Conservation (phyloP, 2,888 invertebrate genomes). For the Frankliniella intonsa region DNA sequence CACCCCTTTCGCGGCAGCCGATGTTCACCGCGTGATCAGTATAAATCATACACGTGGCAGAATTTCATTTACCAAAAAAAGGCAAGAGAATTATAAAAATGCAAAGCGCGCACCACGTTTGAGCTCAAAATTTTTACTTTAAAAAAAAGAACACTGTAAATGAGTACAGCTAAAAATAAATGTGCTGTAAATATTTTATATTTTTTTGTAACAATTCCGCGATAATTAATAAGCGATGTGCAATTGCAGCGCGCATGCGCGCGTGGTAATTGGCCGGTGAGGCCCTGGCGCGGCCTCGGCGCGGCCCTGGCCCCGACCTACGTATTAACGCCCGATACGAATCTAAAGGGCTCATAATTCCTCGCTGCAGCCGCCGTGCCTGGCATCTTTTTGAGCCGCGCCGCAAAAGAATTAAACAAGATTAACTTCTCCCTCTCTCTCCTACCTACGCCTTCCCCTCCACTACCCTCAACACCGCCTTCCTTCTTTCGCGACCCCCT, state of each 20-base stretch:
- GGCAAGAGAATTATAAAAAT: too few species aligned
- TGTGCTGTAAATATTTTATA: too few species aligned
- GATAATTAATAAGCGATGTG: constrained; percentile 7
- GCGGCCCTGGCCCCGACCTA: neutral
- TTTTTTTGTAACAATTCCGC: neutral
- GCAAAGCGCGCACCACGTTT: too few species aligned
- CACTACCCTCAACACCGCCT: neutral
- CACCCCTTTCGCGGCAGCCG: too few species aligned
- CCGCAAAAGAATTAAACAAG: constrained; percentile 18
- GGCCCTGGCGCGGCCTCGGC: neutral
- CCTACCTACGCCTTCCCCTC: neutral
- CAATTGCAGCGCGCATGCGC: constrained; percentile 18
- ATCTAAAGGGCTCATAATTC: constrained; percentile 25
- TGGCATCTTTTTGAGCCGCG: constrained; percentile 19
- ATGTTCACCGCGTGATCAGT: too few species aligned
- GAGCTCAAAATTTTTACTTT: too few species aligned
- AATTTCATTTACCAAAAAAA: too few species aligned
- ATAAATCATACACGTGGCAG: too few species aligned
- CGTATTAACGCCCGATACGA: constrained; percentile 22
- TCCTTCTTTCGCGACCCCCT: too few species aligned
- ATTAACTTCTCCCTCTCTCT: neutral
- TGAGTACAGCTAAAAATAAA: too few species aligned
- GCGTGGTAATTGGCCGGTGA: neutral
- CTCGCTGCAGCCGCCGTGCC: neutral
- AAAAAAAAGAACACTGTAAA: too few species aligned